Evolutionary conservation across 2,797 vertebrate species (phyloP).

Genomic region (Argya squamiceps): DNA sequence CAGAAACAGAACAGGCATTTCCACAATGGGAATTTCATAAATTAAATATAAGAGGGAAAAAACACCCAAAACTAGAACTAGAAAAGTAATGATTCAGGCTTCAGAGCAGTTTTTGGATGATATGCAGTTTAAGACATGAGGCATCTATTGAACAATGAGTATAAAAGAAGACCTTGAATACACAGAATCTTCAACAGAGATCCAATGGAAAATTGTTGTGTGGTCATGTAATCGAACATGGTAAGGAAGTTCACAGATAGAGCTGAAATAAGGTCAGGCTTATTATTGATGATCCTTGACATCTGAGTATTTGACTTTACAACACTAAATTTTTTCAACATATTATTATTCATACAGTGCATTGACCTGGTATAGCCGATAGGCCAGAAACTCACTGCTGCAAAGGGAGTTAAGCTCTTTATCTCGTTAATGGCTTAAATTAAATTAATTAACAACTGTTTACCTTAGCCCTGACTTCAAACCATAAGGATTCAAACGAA

Average conservation of each 20-base stretch:
- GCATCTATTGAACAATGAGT: not conserved
- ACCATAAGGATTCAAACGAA: not conserved
- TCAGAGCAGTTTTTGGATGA: not conserved
- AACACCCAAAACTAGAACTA: fast-evolving
- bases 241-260: not conserved
- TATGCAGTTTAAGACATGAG: not conserved
- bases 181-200: not conserved
- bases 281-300: not conserved
- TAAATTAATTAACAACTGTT: not conserved
- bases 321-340: not conserved
- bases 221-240: not conserved
- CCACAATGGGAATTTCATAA: not conserved
- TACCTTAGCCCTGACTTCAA: not conserved
- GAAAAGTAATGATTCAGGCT: not conserved
- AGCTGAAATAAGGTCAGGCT: not conserved
- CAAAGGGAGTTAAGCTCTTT: not conserved
- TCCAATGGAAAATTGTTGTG: not conserved
- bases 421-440: not conserved
- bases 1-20: not conserved
- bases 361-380: not conserved
- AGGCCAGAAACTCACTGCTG: not conserved
- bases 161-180: not conserved
- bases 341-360: not conserved
- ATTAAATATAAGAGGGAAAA: not conserved
- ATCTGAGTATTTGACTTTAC: not conserved